phyloP scores from a whole-genome alignment of 2,888 invertebrate species.

The Hedya salicella region DNA sequence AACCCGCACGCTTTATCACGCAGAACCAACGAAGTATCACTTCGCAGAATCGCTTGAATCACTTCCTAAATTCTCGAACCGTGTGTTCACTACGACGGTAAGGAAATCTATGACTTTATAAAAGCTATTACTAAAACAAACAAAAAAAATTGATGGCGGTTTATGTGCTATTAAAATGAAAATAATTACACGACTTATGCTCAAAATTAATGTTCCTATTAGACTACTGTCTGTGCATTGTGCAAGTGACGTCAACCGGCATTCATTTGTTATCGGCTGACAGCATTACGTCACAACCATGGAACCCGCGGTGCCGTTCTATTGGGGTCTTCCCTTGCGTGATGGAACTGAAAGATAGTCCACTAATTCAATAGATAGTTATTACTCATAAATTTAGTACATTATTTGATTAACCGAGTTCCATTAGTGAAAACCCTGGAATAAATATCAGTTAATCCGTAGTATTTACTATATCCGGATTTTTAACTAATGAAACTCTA shows the following conservation, averaged over 20 bases:
- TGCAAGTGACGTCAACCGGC: constrained; percentile 53
- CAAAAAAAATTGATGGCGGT: not conserved
- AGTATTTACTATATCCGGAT: not conserved
- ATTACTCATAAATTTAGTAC: not conserved
- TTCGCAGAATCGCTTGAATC: constrained; percentile 26
- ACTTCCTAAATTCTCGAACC: constrained; percentile 21
- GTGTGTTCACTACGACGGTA: not conserved
- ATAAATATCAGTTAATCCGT: not conserved
- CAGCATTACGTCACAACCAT: constrained; percentile 53
- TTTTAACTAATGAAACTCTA: not conserved
- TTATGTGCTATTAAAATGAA: no score
- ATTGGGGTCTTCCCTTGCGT: constrained; percentile 37
- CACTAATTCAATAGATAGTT: constrained; percentile 22
- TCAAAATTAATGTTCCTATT: no score
- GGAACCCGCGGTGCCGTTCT: constrained; percentile 45
- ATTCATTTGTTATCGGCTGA: constrained; percentile 50
- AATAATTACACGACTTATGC: no score
- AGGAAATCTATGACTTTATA: not conserved
- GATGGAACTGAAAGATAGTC: constrained; percentile 19
- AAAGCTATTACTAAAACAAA: not conserved
- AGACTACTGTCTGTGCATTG: constrained; percentile 37
- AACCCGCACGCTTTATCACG: not conserved
- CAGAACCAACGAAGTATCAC: constrained; percentile 16
- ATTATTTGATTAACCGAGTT: not conserved
- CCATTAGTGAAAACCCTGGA: not conserved